These are phyloP conservation scores for Tauraco erythrolophus DNA, from an alignment of 2,113 vertebrate genomes.

Conservation along the genomic window DNA sequence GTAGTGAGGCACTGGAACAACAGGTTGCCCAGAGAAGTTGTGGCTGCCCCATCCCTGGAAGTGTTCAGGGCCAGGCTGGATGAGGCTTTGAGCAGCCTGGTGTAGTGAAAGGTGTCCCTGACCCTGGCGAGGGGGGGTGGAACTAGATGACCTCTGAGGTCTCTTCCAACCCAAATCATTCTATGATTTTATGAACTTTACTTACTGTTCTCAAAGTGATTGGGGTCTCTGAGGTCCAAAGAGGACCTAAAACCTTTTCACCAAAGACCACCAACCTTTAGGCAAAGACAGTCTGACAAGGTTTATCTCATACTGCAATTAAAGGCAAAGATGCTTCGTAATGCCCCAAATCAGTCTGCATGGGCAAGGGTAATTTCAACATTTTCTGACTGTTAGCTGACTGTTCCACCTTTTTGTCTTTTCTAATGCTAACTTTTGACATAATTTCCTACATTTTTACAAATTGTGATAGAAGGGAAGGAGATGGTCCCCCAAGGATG, in stretches of 20 bases:
- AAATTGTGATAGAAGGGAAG: neutral
- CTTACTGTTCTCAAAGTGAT: neutral
- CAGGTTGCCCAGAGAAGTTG: no score
- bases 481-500: neutral
- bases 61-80: no score
- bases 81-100: no score
- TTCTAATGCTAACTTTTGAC: neutral
- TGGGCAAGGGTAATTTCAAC: neutral
- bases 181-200: neutral
- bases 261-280: neutral
- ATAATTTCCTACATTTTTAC: neutral
- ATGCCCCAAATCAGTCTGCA: neutral
- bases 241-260: accelerated
- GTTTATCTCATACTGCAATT: neutral
- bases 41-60: no score
- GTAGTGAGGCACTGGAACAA: no score
- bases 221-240: neutral
- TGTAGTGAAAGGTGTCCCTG: no score
- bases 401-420: neutral
- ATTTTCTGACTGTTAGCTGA: neutral
- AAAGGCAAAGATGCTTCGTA: neutral
- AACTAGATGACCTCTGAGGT: no score
- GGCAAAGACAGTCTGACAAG: neutral
- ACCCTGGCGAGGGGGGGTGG: no score
- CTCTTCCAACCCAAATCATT: no score